phyloP scores from a whole-genome alignment of 2,888 invertebrate genomes.

The Stramonita haemastoma region DNA sequence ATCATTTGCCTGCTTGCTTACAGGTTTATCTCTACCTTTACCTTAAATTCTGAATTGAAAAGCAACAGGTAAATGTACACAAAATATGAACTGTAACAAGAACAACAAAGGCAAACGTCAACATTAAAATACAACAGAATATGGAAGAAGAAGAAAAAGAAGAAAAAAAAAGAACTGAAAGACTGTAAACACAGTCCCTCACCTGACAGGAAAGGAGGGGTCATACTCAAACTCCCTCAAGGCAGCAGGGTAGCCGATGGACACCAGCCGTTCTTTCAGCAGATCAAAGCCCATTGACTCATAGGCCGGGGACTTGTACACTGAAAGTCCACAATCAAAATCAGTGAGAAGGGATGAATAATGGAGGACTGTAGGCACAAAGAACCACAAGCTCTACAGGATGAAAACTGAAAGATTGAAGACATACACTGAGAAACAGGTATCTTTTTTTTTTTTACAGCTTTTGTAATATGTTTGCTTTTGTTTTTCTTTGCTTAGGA shows the following conservation, averaged over 20 bases:
- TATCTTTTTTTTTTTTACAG: no score
- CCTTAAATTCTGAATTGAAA: neutral
- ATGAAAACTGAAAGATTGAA: no score
- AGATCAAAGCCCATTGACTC: slow-evolving; percentile 96
- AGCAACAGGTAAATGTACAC: neutral
- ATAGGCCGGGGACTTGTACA: slow-evolving; percentile 98
- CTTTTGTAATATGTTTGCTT: no score
- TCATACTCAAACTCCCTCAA: slow-evolving; percentile 96
- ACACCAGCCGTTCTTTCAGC: slow-evolving; percentile 92
- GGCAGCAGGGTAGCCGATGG: slow-evolving; percentile 94
- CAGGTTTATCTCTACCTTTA: neutral
- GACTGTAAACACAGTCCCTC: slow-evolving; percentile 50
- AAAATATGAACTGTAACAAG: neutral
- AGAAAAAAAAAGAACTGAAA: neutral
- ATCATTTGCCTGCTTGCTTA: neutral
- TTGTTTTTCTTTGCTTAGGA: no score
- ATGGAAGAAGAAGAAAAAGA: neutral
- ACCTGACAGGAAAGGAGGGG: slow-evolving; percentile 95
- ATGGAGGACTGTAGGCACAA: no score
- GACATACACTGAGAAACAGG: no score
- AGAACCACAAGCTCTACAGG: no score
- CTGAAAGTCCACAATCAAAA: slow-evolving; percentile 79
- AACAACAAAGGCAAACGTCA: neutral
- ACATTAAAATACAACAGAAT: neutral
- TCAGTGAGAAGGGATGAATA: no score